Base-by-base conservation (phyloP, 2,113 vertebrate genomes). In the Pitta sordida region DNA sequence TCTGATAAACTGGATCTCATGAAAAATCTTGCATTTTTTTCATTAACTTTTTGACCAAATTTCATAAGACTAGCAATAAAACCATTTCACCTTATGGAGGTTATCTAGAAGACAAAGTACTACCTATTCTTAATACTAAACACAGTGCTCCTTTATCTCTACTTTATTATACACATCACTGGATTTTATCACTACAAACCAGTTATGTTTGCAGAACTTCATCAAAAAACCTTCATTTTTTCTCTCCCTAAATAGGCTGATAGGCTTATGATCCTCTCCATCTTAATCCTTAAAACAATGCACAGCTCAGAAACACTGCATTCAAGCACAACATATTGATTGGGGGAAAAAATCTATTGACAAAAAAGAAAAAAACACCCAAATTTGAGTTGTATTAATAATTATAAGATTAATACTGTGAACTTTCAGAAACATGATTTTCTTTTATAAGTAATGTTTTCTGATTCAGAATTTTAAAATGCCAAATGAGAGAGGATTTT, bases 21-120 rank as follows among this genome's bases (percentile, higher is more conserved):
- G 60, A 60, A 86, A 83, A 77, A 53, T 3, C 30, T 75, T 11
- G 7, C 48, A 49, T 37, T 70, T 11, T 60, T 81, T 84, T 92
- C 23, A 79, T 69, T 53, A 81, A 15, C 17, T 74, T 92, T 91
- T 86, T 63, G 20, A 83, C 19, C 41, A 93, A 52, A 62, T 59
- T 91, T 77, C n/a, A 81, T 14, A 77, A 18, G 36, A 88, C 93
- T 91, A 95, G 30, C 77, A 88, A 60, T 44, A 91, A 81, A 46
- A 56, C 7, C 10, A 39, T 76, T 76, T 83, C 17, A 60, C 63
- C 37, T 85, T 56, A 52, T 0, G 0, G 41, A 68, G 59, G 56
- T 83, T 83, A 87, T 44, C 14, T 75, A 70, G 43, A 95, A 94
- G 75, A 49, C 43, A 77, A 75, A 88, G 41, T 70, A 36, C 22